These are phyloP conservation scores for Heliconius aoede DNA, from an alignment of 2,888 invertebrate genomes.

Conservation along the genomic window DNA sequence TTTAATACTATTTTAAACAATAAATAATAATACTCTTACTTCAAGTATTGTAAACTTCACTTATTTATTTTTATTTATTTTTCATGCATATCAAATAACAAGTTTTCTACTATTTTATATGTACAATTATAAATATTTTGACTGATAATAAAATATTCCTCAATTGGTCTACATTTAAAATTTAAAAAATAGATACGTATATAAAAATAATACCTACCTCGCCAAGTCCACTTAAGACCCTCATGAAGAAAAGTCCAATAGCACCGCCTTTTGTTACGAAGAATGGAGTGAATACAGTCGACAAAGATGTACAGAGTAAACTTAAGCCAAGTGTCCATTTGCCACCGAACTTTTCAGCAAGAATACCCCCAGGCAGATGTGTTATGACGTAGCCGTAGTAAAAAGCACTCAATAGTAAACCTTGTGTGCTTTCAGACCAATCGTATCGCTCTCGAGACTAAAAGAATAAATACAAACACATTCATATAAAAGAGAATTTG, in stretches of 20 bases:
- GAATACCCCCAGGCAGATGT: constrained; percentile 91
- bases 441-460: constrained; percentile 79
- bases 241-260: constrained; percentile 79
- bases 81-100: neutral
- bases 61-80: too few species aligned
- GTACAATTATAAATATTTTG: neutral
- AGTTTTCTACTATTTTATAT: neutral
- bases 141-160: neutral
- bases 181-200: neutral
- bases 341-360: constrained; percentile 92
- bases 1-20: too few species aligned
- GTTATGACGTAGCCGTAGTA: constrained; percentile 93
- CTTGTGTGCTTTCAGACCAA: constrained; percentile 88
- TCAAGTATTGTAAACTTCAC: too few species aligned
- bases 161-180: neutral
- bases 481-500: neutral
- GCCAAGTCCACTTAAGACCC: constrained; percentile 83
- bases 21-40: too few species aligned
- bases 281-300: constrained; percentile 90
- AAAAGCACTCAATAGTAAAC: constrained; percentile 90
- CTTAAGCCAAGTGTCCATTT: constrained; percentile 92
- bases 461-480: constrained; percentile 28
- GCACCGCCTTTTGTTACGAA: constrained; percentile 85
- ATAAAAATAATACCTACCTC: constrained; percentile 79
- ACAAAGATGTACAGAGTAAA: constrained; percentile 89